Base-by-base conservation (phyloP, 2,888 invertebrate genomes). In the Papilio protenor region DNA sequence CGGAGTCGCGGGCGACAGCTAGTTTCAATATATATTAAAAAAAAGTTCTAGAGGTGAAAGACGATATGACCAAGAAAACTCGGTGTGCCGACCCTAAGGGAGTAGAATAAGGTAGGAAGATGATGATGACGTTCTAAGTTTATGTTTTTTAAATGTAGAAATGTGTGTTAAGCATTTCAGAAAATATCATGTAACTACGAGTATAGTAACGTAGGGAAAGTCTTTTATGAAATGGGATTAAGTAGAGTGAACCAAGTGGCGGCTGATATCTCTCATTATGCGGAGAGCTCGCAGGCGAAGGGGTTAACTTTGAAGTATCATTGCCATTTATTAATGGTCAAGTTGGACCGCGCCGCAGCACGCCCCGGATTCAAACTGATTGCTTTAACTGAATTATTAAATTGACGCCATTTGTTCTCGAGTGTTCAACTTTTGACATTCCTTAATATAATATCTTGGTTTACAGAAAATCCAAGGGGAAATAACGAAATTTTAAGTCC, bases 271-370 rank as follows among this genome's bases (percentile, higher is more conserved):
- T 87, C 91, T 91, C 90, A 90, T 91, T 90, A 90, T 88, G 86
- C 85, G 78, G 81, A 80, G 82, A 81, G 82, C 81, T 74, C 76
- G 64, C 40, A 70, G 88, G 77, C 77, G 88, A 88, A 89, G 92
- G 94, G 94, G 93, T 94, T 92, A 93, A 93, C 90, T 93, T 91
- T 93, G 92, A 93, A 94, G 94, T 93, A 94, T 94, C 92, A 93
- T 93, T 92, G 89, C 93, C 91, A 92, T 94, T 94, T 93, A 93
- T 94, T 91, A 94, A 93, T 91, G 94, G 94, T 94, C 94, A 94
- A 94, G 93, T 94, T 89, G 83, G 87, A 85, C 89, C 90, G 86
- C 83, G 82, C 84, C 82, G 85, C 81, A 76, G 81, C 79, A 83
- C 84, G 80, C 84, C 86, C 88, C 86, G 87, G 90, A 91, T 92